Percentiles rank a stretch among this genome's conserved stretches.
phyloP scores from a whole-genome alignment of 2,888 invertebrate species.

The Catocala nupta region DNA sequence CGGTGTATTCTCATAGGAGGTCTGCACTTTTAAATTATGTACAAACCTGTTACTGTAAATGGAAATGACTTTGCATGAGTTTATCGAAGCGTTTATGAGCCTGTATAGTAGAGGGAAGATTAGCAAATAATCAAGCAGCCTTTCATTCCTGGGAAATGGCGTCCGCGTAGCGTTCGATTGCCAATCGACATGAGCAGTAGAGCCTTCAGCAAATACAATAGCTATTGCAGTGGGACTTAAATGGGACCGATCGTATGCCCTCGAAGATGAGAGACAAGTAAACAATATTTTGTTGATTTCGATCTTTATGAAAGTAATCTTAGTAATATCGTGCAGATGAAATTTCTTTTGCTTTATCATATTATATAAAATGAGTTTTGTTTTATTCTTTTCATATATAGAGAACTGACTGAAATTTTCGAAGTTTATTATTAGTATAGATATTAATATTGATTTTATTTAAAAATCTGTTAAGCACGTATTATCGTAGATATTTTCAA shows the following conservation, averaged over 20 bases:
- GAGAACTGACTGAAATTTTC: too few species aligned
- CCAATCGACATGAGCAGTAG: slow-evolving; percentile 80
- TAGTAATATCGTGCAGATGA: slow-evolving; percentile 3
- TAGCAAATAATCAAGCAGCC: slow-evolving; percentile 69
- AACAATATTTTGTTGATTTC: slow-evolving; percentile 73
- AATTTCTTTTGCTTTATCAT: background rate
- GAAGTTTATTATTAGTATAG: too few species aligned
- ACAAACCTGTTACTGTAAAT: slow-evolving; percentile 28
- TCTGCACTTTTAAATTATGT: slow-evolving; percentile 61
- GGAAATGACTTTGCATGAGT: slow-evolving; percentile 41
- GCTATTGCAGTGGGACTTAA: slow-evolving; percentile 75
- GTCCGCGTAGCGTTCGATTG: slow-evolving; percentile 72
- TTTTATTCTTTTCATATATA: too few species aligned
- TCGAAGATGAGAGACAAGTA: slow-evolving; percentile 72
- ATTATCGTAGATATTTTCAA: too few species aligned
- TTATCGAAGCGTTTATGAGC: slow-evolving; percentile 45
- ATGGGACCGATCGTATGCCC: slow-evolving; percentile 67
- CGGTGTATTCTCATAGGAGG: slow-evolving; percentile 68
- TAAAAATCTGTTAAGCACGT: too few species aligned
- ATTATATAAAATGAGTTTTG: background rate
- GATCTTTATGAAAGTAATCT: slow-evolving; percentile 47
- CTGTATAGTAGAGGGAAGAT: slow-evolving; percentile 61
- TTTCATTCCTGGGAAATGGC: slow-evolving; percentile 72
- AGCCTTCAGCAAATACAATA: slow-evolving; percentile 84
- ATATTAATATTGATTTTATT: too few species aligned